Conservation (phyloP, 2,113 vertebrate species). For the Laticauda laticaudata region DNA sequence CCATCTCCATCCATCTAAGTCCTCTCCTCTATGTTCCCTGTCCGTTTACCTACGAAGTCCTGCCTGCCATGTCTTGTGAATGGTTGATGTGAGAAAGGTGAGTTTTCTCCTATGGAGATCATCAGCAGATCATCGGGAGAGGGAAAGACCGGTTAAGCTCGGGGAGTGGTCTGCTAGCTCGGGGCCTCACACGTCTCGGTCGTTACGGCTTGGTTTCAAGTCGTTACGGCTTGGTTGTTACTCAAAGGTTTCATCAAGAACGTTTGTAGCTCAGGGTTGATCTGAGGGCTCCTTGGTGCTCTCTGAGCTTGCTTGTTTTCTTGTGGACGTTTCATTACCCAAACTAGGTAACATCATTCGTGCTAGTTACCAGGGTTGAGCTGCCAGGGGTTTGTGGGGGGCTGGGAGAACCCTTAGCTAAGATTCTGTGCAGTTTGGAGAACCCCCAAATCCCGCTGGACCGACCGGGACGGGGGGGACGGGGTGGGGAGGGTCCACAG, state of each 20-base stretch:
- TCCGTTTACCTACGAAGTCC: conserved; percentile 20
- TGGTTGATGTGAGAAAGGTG: conserved; percentile 19
- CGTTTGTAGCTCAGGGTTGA: neutral
- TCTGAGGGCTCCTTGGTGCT: no score
- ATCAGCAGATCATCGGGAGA: neutral
- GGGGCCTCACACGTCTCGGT: neutral
- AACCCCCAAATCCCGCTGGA: no score
- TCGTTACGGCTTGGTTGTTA: neutral
- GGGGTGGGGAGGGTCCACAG: no score
- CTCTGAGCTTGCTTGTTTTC: no score
- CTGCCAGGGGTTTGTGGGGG: no score
- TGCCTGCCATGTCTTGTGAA: neutral
- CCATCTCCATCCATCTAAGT: conserved; percentile 14
- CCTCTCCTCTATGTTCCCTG: neutral
- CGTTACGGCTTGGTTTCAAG: neutral
- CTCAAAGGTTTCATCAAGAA: neutral
- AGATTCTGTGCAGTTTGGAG: no score
- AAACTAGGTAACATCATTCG: no score
- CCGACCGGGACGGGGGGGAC: no score
- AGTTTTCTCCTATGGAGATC: neutral
- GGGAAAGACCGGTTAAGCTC: neutral
- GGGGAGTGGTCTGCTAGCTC: neutral
- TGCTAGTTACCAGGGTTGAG: no score
- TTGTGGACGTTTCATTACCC: no score
- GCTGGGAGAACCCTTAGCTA: no score